Evolutionary conservation across 2,888 invertebrate species (phyloP), one percentile per base, ranked within the genome.

Genomic region (Clanis bilineata): DNA sequence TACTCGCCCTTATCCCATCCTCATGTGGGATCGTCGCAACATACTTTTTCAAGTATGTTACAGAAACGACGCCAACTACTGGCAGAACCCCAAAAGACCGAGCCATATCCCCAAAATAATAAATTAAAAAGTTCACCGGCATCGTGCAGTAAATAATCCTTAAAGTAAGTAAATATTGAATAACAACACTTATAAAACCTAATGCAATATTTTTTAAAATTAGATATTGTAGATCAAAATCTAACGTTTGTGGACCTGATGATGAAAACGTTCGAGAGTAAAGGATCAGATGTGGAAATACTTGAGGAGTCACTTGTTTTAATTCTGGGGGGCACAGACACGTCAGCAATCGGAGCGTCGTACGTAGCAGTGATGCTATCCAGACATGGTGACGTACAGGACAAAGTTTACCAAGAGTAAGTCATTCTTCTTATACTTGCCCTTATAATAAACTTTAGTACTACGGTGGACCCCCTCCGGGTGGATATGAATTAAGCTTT

Each of bases 241-340:
- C 59, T 64, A n/a, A 76, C 76, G 0, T 79, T 86, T 45, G 59
- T 85, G 1, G 82, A 84, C 3, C 65, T 78, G 28, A 67, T 83
- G 28, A 77, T 83, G 21, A 70, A 79, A 10, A 64, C 69, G 0
- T 71, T 76, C 3, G 71, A 67, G 10, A 61, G 69, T 2, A 60
- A 60, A 1, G 76, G 76, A 2, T 70, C 66, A 0, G 74, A 82
- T 18, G 15, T 62, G 3, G 79, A 78, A 55, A 65, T 86, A 1
- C 71, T 68, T 0, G 85, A 86, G 25, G 86, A 86, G 58, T 68
- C 65, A 0, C 36, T 81, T 2, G 77, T 82, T 1, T 51, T 85
- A 5, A 64, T 80, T 6, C 58, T 79, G 0, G 86, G 83, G 7
- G 85, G 82, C 0, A 83, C 82, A 0, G 86, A 85, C 32, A 84